Evolutionary conservation across 2,888 invertebrate genomes (phyloP).

Genomic region (Drosophila pseudotalamancana): DNA sequence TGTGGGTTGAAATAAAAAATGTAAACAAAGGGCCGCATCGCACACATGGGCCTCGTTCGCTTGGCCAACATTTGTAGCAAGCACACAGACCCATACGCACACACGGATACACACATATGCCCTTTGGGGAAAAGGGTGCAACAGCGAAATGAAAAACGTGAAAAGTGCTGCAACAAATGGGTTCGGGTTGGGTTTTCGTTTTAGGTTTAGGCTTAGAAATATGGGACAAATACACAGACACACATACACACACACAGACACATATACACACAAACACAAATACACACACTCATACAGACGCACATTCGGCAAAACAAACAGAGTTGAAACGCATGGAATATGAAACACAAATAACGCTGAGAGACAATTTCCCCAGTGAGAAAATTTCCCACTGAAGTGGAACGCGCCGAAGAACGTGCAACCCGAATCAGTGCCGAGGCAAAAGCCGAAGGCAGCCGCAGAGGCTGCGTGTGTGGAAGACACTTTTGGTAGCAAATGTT

Average conservation of each 20-base stretch:
- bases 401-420: constrained; percentile 20
- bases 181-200: constrained; percentile 51
- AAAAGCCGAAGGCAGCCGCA: constrained; percentile 29
- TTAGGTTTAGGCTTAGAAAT: constrained; percentile 19
- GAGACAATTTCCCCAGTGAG: constrained; percentile 47
- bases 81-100: constrained; percentile 20
- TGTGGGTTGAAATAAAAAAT: constrained; percentile 74
- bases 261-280: neutral
- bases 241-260: neutral
- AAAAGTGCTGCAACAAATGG: constrained; percentile 76
- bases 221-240: neutral
- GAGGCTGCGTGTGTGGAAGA: constrained; percentile 48
- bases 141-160: constrained; percentile 66
- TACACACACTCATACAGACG: neutral
- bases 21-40: constrained; percentile 74
- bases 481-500: constrained; percentile 65
- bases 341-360: constrained; percentile 16
- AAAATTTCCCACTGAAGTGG: constrained; percentile 49
- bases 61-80: constrained; percentile 57
- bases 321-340: constrained; percentile 14
- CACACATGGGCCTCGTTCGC: constrained; percentile 66
- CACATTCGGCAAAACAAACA: constrained; percentile 15
- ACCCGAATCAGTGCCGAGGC: constrained; percentile 3
- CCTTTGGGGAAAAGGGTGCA: constrained; percentile 34
- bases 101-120: neutral